phyloP scores from a whole-genome alignment of 92 coral and sea anemone genomes.

The Montipora capitata region DNA sequence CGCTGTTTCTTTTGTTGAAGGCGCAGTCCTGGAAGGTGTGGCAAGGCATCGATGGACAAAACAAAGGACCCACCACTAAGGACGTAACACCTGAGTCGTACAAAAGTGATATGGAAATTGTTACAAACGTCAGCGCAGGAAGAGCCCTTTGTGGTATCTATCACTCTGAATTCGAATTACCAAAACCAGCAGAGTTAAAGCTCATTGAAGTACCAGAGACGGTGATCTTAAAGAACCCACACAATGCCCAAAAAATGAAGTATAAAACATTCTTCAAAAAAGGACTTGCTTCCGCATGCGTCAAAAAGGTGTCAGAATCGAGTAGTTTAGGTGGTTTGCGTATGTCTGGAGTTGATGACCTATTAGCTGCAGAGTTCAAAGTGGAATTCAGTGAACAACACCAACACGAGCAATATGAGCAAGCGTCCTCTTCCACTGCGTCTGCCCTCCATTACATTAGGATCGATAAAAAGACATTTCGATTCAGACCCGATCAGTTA shows the following conservation, averaged over 20 bases:
- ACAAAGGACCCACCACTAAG: too few relatives aligned
- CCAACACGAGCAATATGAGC: neutral
- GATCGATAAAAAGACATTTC: conserved; percentile 21
- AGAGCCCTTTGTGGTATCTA: conserved; percentile 69
- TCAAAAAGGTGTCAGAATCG: neutral
- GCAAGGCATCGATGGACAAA: too few relatives aligned
- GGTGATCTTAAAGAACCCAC: neutral
- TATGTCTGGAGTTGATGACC: neutral
- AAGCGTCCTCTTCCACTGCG: neutral
- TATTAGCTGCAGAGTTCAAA: neutral
- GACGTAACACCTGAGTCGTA: neutral
- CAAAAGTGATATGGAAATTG: conserved; percentile 53
- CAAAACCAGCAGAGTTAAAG: conserved; percentile 42
- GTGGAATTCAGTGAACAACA: neutral
- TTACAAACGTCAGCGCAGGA: conserved; percentile 64
- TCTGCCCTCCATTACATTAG: conserved; percentile 25
- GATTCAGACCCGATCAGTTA: conserved; percentile 13
- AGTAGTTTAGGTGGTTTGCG: conserved; percentile 1
- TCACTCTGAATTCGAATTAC: conserved; percentile 27
- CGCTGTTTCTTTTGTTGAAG: too few relatives aligned
- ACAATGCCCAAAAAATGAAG: neutral
- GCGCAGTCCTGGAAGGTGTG: too few relatives aligned
- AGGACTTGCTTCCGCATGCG: conserved; percentile 18
- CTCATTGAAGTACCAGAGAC: neutral
- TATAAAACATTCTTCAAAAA: neutral